A percentile compares a stretch with the other conserved stretches of the same genome.
Conservation (phyloP, 2,797 vertebrate species). For the Siniperca scherzeri region DNA sequence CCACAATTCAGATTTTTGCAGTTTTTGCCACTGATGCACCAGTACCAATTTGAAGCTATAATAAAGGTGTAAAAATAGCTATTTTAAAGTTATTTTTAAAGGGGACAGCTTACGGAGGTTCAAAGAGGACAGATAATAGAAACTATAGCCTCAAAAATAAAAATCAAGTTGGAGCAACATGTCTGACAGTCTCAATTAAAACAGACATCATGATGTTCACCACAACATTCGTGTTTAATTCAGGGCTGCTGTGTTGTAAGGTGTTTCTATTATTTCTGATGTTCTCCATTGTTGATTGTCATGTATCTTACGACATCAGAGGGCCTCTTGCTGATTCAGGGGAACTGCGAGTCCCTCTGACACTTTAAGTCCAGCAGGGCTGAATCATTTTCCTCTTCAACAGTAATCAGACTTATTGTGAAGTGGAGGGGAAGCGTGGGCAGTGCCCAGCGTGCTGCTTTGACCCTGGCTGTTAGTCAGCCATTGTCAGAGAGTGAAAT, state of each 20-base stretch:
- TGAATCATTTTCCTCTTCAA: conserved; percentile 73
- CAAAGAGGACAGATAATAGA: neutral
- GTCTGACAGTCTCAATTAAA: neutral
- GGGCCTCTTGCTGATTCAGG: conserved; percentile 5
- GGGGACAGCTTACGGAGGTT: neutral
- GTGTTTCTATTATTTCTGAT: neutral
- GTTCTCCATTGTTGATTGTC: neutral
- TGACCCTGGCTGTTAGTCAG: conserved; percentile 53
- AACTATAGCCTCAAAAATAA: conserved; percentile 14
- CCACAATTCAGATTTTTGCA: neutral
- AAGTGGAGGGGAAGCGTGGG: conserved; percentile 61
- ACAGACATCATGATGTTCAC: accelerated
- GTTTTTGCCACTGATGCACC: neutral
- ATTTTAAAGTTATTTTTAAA: neutral
- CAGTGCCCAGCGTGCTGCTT: conserved; percentile 27
- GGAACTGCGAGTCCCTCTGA: conserved; percentile 30
- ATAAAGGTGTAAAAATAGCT: neutral
- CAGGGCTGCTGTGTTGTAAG: neutral
- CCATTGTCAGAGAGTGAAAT: conserved; percentile 68
- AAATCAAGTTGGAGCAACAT: neutral
- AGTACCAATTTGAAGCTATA: neutral
- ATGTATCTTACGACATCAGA: conserved; percentile 8
- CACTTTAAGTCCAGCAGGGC: conserved; percentile 24
- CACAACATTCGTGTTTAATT: neutral
- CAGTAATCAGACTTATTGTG: conserved; percentile 49